phyloP scores from a whole-genome alignment of 2,113 vertebrate genomes.

The Aptenodytes patagonicus region DNA sequence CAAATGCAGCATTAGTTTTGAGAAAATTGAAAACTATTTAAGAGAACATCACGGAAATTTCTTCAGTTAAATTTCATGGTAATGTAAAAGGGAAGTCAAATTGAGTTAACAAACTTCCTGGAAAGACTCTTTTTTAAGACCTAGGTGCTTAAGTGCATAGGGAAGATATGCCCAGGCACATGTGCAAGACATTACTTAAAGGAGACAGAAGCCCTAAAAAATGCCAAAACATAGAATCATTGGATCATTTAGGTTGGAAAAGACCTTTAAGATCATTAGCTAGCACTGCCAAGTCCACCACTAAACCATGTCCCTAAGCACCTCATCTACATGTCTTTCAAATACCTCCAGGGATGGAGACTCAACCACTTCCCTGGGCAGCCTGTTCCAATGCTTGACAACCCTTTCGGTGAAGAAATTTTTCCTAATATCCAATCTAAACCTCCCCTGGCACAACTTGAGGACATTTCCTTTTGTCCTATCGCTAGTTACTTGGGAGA shows the following conservation, averaged over 20 bases:
- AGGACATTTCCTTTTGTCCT: too few relatives aligned
- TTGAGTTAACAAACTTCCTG: not conserved
- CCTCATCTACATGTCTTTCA: too few relatives aligned
- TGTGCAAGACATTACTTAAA: not conserved
- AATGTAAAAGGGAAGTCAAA: not conserved
- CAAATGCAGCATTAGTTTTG: not conserved
- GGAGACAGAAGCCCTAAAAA: not conserved
- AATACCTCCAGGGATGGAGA: too few relatives aligned
- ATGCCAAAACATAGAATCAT: not conserved
- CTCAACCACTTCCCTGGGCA: too few relatives aligned
- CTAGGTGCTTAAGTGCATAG: not conserved
- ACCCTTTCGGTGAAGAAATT: too few relatives aligned
- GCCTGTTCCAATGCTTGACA: too few relatives aligned
- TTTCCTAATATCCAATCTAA: too few relatives aligned
- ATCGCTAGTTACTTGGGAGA: too few relatives aligned
- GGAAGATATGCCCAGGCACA: not conserved
- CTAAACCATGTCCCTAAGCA: too few relatives aligned
- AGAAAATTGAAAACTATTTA: not conserved
- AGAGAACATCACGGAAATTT: not conserved
- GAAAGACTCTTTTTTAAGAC: not conserved
- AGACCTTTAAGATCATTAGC: not conserved
- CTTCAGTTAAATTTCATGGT: not conserved
- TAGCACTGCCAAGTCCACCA: too few relatives aligned
- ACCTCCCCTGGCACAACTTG: too few relatives aligned
- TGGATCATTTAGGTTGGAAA: not conserved